Conservation (phyloP, 2,113 vertebrate species). For the Lophius piscatorius region DNA sequence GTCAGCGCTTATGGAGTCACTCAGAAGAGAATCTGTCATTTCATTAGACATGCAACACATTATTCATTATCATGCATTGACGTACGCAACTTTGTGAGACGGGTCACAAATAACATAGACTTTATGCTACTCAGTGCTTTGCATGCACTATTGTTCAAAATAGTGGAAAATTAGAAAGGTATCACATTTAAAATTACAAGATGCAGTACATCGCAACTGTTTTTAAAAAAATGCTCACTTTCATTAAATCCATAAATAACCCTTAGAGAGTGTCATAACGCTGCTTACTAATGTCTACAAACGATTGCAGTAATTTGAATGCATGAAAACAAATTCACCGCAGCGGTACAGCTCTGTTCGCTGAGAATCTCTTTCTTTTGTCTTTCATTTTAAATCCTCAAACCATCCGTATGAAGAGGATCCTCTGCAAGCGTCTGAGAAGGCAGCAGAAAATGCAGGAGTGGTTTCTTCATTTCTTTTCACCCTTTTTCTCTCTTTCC, state of each 20-base stretch:
- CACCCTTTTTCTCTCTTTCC: constrained; percentile 49
- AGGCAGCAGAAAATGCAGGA: constrained; percentile 59
- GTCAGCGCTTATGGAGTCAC: constrained; percentile 66
- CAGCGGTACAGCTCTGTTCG: constrained; percentile 26
- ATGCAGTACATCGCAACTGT: not conserved
- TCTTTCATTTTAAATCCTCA: constrained; percentile 31
- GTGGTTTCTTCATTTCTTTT: constrained; percentile 70
- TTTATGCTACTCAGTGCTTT: constrained; percentile 34
- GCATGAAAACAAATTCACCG: constrained; percentile 39
- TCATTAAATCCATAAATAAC: constrained; percentile 34
- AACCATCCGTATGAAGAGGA: constrained; percentile 46
- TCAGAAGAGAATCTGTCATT: constrained; percentile 67
- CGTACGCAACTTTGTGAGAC: constrained; percentile 41
- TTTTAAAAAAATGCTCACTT: constrained; percentile 14
- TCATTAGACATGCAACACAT: constrained; percentile 62
- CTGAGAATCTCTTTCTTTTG: constrained; percentile 33
- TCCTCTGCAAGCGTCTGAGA: constrained; percentile 58
- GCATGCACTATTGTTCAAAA: constrained; percentile 35
- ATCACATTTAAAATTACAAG: constrained; percentile 31
- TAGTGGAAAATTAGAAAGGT: constrained; percentile 29
- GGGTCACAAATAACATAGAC: constrained; percentile 46
- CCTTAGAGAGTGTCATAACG: constrained; percentile 23
- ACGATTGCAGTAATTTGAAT: constrained; percentile 44
- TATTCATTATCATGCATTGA: constrained; percentile 72
- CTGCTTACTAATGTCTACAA: constrained; percentile 46